Evolutionary conservation across 2,797 vertebrate genomes (phyloP).

Genomic region (Sylvilagus floridanus): DNA sequence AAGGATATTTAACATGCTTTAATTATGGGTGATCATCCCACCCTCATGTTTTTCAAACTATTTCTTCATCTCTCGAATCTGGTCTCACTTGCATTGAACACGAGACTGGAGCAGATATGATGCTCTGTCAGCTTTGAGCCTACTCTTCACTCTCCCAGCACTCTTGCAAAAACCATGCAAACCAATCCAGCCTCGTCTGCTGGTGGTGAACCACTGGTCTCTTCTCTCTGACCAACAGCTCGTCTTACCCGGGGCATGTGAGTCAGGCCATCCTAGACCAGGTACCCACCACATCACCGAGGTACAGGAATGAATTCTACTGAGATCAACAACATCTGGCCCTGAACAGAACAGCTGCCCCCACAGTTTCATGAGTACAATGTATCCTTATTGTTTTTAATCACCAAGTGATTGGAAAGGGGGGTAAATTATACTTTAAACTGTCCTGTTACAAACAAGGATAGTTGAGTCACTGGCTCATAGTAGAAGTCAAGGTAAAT

Average conservation of each 20-base stretch:
- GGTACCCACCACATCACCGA: not conserved
- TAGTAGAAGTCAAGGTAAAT: slow-evolving; percentile 8
- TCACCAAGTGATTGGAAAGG: not conserved
- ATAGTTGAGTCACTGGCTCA: slow-evolving; percentile 12
- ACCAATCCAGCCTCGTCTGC: not conserved
- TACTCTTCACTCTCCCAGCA: not conserved
- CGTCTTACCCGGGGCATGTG: not conserved
- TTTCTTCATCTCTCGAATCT: no score
- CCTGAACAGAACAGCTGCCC: not conserved
- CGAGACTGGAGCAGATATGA: not conserved
- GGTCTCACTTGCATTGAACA: no score
- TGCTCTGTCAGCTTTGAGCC: not conserved
- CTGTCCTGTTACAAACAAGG: not conserved
- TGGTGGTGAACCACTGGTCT: fast-evolving
- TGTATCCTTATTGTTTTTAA: not conserved
- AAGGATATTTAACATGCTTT: no score
- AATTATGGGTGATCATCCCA: not conserved
- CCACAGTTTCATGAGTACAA: not conserved
- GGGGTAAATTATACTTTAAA: not conserved
- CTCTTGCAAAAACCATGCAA: not conserved
- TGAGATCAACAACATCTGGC: not conserved
- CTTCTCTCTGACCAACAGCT: not conserved
- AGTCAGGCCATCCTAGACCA: not conserved
- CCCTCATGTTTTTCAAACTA: not conserved
- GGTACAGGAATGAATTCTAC: not conserved